A percentile compares a stretch with the other conserved stretches of the same genome.
Conservation (phyloP, 2,113 vertebrate species). For the Percopsis transmontana region DNA sequence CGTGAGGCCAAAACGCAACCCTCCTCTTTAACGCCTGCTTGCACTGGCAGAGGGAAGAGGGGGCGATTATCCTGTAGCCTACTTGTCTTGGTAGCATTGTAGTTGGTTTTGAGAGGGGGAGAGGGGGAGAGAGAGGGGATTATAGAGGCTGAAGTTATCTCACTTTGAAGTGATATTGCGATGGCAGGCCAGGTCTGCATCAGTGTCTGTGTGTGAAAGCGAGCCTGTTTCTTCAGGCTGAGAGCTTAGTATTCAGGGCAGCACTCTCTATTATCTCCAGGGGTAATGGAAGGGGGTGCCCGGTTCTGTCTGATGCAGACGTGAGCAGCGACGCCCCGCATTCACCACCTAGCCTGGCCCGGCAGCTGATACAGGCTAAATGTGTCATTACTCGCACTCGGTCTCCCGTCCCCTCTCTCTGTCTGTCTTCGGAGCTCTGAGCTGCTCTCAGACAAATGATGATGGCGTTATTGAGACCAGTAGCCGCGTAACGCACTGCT, state of each 20-base stretch:
- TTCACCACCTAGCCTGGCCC: slow-evolving; percentile 33
- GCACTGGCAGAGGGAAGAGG: slow-evolving; percentile 4
- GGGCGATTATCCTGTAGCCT: not conserved
- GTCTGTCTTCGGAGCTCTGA: slow-evolving; percentile 49
- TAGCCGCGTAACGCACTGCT: slow-evolving; percentile 32
- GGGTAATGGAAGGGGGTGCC: slow-evolving; percentile 62
- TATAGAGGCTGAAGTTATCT: slow-evolving; percentile 32
- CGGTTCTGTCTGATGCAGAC: slow-evolving; percentile 53
- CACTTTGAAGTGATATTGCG: slow-evolving; percentile 27
- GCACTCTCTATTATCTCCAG: slow-evolving; percentile 66
- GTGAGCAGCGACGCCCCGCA: slow-evolving; percentile 41
- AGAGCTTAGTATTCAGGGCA: slow-evolving; percentile 68
- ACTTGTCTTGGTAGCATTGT: slow-evolving; percentile 18
- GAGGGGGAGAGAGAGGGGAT: slow-evolving; percentile 5
- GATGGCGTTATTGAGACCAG: slow-evolving; percentile 38
- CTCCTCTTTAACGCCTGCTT: not conserved
- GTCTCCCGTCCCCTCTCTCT: slow-evolving; percentile 17
- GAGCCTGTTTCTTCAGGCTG: slow-evolving; percentile 42
- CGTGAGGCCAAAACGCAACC: not conserved
- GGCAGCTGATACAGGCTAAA: slow-evolving; percentile 32
- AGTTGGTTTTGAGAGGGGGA: not conserved
- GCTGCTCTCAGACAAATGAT: slow-evolving; percentile 43
- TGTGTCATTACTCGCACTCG: slow-evolving; percentile 50
- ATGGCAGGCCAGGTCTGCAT: slow-evolving; percentile 41
- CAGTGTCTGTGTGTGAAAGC: slow-evolving; percentile 44